Evolutionary conservation across 2,797 vertebrate genomes (phyloP).

Genomic region (Gymnocypris eckloni): DNA sequence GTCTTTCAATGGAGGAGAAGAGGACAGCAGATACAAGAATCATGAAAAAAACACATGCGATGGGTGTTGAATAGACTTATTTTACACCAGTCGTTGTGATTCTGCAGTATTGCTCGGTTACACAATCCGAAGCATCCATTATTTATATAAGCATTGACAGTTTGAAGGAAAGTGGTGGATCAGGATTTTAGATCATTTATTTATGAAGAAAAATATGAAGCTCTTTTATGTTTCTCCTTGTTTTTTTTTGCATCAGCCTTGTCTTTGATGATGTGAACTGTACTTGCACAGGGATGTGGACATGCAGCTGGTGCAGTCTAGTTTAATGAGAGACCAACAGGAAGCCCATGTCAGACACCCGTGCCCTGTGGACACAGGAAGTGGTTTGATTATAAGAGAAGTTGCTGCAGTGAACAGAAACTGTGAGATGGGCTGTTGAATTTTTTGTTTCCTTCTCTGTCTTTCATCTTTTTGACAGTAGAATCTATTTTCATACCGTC

Average conservation of each 20-base stretch:
- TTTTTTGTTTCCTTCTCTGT: constrained; percentile 55
- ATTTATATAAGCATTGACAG: constrained; percentile 40
- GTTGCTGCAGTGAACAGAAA: constrained; percentile 42
- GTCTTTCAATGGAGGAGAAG: constrained; percentile 2
- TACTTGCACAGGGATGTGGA: constrained; percentile 6
- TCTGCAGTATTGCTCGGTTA: constrained; percentile 19
- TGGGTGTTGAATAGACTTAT: background rate
- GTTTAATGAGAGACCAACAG: constrained; percentile 28
- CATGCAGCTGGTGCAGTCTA: constrained; percentile 7
- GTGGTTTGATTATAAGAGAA: constrained; percentile 45
- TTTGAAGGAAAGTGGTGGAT: constrained; percentile 35
- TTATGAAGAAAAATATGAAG: constrained; percentile 17
- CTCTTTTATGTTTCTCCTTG: constrained; percentile 16
- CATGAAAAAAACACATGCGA: background rate
- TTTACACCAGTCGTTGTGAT: background rate
- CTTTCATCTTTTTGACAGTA: constrained; percentile 49
- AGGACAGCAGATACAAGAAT: background rate
- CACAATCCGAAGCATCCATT: constrained; percentile 23
- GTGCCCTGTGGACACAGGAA: constrained; percentile 55
- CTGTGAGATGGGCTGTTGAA: constrained; percentile 58
- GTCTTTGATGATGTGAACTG: constrained; percentile 24
- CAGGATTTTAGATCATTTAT: constrained; percentile 33
- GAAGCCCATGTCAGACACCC: constrained; percentile 26
- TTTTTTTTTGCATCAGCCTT: background rate
- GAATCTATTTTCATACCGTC: background rate